Evolutionary conservation across 2,797 vertebrate species (phyloP).

Genomic region (Rhynchotus rufescens): DNA sequence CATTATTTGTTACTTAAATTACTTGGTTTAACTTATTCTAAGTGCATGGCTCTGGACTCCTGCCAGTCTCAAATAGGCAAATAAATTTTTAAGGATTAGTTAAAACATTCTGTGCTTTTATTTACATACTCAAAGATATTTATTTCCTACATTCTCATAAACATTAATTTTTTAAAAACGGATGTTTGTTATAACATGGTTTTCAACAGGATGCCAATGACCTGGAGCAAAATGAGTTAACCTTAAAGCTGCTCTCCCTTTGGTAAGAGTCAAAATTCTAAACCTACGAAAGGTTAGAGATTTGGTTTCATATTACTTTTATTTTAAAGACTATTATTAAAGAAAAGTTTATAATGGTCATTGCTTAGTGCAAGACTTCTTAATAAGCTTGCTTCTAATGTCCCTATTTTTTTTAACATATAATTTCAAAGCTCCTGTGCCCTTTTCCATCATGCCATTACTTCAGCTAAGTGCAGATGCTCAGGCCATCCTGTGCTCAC

Average conservation of each 20-base stretch:
- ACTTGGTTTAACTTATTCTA: constrained; percentile 1
- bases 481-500: neutral
- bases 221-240: neutral
- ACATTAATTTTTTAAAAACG: neutral
- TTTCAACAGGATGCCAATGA: constrained; percentile 29
- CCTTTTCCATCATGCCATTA: neutral
- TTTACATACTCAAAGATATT: constrained; percentile 24
- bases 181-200: neutral
- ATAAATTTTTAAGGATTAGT: constrained; percentile 40
- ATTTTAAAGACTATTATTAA: neutral
- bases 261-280: neutral
- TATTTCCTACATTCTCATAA: constrained; percentile 35
- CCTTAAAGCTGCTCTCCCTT: neutral
- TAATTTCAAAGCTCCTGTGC: neutral
- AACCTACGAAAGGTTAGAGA: neutral
- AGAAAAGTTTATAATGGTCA: neutral
- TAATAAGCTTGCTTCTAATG: neutral
- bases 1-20: neutral
- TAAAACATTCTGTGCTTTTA: constrained; percentile 46
- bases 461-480: neutral
- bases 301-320: neutral
- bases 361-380: neutral
- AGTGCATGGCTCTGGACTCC: constrained; percentile 2
- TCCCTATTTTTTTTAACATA: neutral
- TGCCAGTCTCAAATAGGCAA: constrained; percentile 11